Base-by-base conservation (phyloP, 2,797 vertebrate species). In the Lutjanus argentimaculatus region DNA sequence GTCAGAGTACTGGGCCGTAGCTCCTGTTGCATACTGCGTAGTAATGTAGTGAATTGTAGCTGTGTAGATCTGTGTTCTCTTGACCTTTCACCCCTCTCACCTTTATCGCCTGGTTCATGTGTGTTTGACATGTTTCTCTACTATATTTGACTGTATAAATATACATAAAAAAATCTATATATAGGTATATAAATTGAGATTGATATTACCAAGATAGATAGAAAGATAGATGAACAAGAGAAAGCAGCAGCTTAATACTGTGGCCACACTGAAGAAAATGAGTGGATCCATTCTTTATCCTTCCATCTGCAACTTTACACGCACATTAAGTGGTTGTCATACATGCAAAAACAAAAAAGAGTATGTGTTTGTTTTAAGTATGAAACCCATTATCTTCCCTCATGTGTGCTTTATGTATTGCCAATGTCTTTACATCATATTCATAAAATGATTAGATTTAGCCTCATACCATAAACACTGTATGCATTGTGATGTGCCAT, bases 141-240 rank as follows among this genome's bases (percentile, higher is more conserved):
- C 67, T 93, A 87, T 92, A 93, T 88, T 92, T 92, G 90, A 94
- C 90, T 94, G 91, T 95, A 95, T 92, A 94, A 93, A 95, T 94
- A 94, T 93, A 94, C 90, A 93, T 93, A 92, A 83, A 91, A 25
- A 84, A 91, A 77, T 78, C 91, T 77, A 90, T 89, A 88, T 77
- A 93, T 87, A 93, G 75, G 79, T 93, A 91, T 93, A 94, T 91
- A 89, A 84, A 94, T 75, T 85, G 58, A 93, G 79, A 93, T 84
- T 75, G 79, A 91, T 93, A 92, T 93, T 91, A 89, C 80, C 84
- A 83, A 87, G 91, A 92, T 93, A 91, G 92, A 93, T 91, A 91
- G 92, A 93, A 87, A 91, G 89, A 89, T 92, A 85, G 89, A 90
- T 86, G 75, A 90, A 87, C 62, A 90, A 89, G 88, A 93, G 80